Percentiles rank a stretch among this genome's conserved stretches.
phyloP scores from a whole-genome alignment of 2,888 invertebrate genomes.

The Therioaphis trifolii region DNA sequence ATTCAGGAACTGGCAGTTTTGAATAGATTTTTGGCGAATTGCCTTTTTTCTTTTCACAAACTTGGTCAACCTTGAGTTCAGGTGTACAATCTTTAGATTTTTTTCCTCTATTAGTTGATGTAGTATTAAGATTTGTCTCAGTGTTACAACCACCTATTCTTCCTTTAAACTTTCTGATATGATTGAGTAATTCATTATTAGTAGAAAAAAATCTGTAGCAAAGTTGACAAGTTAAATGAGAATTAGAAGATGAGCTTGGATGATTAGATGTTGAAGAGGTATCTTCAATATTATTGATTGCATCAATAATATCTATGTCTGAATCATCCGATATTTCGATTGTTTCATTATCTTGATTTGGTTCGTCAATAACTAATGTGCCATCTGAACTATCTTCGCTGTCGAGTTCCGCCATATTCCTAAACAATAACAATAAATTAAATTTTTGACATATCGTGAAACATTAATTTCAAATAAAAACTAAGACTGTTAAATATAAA shows the following conservation, averaged over 20 bases:
- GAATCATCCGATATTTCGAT: slow-evolving; percentile 30
- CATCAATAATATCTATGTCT: slow-evolving; percentile 12
- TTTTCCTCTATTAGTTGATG: background rate
- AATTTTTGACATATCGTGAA: background rate
- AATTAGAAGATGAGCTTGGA: background rate
- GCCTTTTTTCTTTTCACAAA: slow-evolving; percentile 16
- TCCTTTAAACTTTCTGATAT: slow-evolving; percentile 32
- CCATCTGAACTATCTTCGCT: slow-evolving; percentile 56
- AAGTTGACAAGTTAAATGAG: background rate
- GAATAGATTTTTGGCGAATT: background rate
- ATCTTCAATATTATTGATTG: background rate
- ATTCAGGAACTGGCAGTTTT: background rate
- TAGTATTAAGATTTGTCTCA: background rate
- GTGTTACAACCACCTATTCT: slow-evolving; percentile 10
- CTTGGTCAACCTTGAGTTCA: too few species aligned
- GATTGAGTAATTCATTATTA: slow-evolving; percentile 36
- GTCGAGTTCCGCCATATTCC: slow-evolving; percentile 41
- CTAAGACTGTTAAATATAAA: too few species aligned
- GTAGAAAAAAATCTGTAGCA: slow-evolving; percentile 29
- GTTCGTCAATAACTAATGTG: slow-evolving; percentile 49
- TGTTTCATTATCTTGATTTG: slow-evolving; percentile 2
- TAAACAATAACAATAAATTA: slow-evolving; percentile 39
- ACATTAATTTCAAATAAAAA: too few species aligned
- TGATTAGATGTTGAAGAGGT: background rate
- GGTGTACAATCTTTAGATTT: background rate